Evolutionary conservation across 2,888 invertebrate species (phyloP).

Genomic region (Dione juno): DNA sequence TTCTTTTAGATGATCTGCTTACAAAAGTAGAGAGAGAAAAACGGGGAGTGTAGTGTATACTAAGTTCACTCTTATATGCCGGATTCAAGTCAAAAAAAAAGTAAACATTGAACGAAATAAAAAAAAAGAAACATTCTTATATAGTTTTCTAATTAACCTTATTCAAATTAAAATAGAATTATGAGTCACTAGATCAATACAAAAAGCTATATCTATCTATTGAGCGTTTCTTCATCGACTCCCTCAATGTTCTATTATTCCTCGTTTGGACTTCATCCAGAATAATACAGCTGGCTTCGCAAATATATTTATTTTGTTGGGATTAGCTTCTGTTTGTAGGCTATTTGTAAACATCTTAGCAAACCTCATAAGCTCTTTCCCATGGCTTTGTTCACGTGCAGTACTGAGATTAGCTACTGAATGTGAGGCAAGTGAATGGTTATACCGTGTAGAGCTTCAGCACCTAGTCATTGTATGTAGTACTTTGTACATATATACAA

Average conservation of each 20-base stretch:
- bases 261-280: constrained; percentile 12
- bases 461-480: too few relatives aligned
- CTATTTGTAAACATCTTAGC: not conserved
- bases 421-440: not conserved
- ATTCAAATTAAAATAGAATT: not conserved
- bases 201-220: not conserved
- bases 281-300: constrained; percentile 13
- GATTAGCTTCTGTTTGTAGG: constrained; percentile 10
- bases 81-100: too few relatives aligned
- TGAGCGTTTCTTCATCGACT: not conserved
- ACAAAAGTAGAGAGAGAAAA: too few relatives aligned
- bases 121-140: too few relatives aligned
- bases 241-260: not conserved
- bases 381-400: not conserved
- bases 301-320: constrained; percentile 9
- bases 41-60: too few relatives aligned
- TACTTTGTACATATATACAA: too few relatives aligned
- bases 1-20: too few relatives aligned
- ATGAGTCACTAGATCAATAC: not conserved
- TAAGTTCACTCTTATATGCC: too few relatives aligned
- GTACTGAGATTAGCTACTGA: not conserved
- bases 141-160: not conserved
- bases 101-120: too few relatives aligned
- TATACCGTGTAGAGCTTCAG: too few relatives aligned
- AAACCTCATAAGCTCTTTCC: constrained; percentile 3